These are phyloP conservation scores for Malurus elegans DNA, from an alignment of 2,113 vertebrate genomes.

Conservation along the genomic window DNA sequence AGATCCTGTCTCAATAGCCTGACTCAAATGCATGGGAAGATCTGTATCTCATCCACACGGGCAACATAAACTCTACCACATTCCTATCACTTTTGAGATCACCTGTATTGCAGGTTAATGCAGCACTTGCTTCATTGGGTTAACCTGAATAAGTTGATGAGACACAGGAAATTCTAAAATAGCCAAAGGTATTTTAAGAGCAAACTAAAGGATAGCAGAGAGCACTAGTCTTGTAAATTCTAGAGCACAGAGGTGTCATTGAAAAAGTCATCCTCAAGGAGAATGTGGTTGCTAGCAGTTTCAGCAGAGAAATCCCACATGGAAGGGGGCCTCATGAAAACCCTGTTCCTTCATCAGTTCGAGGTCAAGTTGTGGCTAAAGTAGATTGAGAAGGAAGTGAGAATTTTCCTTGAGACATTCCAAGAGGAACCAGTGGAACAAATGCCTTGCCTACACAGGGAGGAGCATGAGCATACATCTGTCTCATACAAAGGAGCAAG, in stretches of 20 bases:
- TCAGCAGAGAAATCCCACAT: not conserved
- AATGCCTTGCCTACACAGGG: not conserved
- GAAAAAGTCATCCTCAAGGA: not conserved
- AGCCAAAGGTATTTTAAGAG: not conserved
- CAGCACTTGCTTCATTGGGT: not conserved
- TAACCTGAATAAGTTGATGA: not conserved
- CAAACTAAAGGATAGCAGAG: not conserved
- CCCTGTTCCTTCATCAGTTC: not conserved
- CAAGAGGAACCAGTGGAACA: not conserved
- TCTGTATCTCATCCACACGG: not conserved
- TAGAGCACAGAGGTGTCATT: not conserved
- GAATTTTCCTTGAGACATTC: not conserved
- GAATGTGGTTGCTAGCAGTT: not conserved
- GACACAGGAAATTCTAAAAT: not conserved
- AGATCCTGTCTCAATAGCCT: not conserved
- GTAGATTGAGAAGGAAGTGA: not conserved
- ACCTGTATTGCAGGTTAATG: not conserved
- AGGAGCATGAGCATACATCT: not conserved
- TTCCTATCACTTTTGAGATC: not conserved
- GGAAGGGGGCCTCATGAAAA: not conserved
- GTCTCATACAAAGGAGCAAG: not conserved
- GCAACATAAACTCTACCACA: not conserved
- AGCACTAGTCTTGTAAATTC: not conserved
- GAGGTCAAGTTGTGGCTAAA: not conserved
- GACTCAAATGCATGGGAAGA: not conserved